Base-by-base conservation (phyloP, 2,797 vertebrate species). In the Lutjanus argentimaculatus region DNA sequence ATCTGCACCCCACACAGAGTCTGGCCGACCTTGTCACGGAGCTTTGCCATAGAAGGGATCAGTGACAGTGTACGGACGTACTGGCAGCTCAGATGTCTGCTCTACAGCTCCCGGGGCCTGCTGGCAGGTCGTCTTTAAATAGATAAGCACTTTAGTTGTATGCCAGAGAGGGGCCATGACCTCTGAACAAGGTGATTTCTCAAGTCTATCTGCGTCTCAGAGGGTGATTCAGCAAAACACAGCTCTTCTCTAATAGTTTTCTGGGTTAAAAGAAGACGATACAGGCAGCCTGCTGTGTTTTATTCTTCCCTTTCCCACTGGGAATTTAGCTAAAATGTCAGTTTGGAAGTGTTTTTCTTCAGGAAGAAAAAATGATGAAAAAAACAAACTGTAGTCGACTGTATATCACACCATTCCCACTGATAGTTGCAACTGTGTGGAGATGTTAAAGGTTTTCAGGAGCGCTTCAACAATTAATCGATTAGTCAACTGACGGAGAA, bases 81-180 rank as follows among this genome's bases (percentile, higher is more conserved):
- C 71, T 12, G 72, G 79, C 80, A 75, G 91, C 95, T 95, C 93
- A 84, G 85, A 90, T 94, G 85, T 92, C 93, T 86, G 73, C 80
- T 76, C 79, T 43, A 21, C 30, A 91, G 86, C 89, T 85, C 76
- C 75, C 63, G 52, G 85, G 80, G 80, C 67, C 65, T 48, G 77
- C 90, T 87, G 83, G 87, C 92, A 80, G 84, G 75, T 71, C 73
- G 68, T 92, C 94, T 95, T 95, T 96, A 95, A 96, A 96, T 95
- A 96, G 96, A 96, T 95, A 96, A 95, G 92, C 89, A 89, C 89
- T 93, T 94, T 86, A 89, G 86, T 89, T 86, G 88, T 88, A 77
- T 68, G 79, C 81, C 66, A 76, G 79, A 67, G 74, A 89, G 64
- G 49, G 76, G 80, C 42, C 21, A 5, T 65, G 85, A 88, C 87